Evolutionary conservation across 2,888 invertebrate species (phyloP), one percentile per base, ranked within the genome.

Genomic region (Brachycybe producta): DNA sequence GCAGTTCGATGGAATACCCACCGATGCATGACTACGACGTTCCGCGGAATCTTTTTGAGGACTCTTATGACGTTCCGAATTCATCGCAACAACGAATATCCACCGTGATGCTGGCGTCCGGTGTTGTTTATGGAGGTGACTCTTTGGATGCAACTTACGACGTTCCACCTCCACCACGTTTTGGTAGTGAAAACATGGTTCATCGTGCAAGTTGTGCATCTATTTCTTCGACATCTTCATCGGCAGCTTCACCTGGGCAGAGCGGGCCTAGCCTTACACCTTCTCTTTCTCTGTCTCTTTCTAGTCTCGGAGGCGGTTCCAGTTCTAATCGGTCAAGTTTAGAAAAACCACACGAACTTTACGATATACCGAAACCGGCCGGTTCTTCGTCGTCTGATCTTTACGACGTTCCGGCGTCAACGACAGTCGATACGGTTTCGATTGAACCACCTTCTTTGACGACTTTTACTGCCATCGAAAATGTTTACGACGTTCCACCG

Each of bases 341-440:
- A 32, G 58, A 57, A 19, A 65, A 73, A 11, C 70, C 71, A 62
- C 45, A 60, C 60, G 49, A 75, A 24, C 52, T 80, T 32, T 53
- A 80, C 67, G 80, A 80, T 65, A 73, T 79, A 52, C 80, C 80
- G 36, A 68, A 77, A 51, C 74, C 79, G 13, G 62, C 52, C 60
- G 68, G 42, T 67, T 67, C 54, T 67, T 67, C 49, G 49, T 19
- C 54, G 41, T n/a, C n/a, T n/a, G n/a, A 52, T 54, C 44, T 55
- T 48, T 43, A 57, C 52, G 51, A 58, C 56, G 43, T 57, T 48
- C 53, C 55, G 8, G 57, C 64, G 78, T 53, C 59, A 79, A 79
- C 8, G 76, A 78, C 54, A 65, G 82, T 82, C 62, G 73, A 80
- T 55, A 81, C 82, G 5, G 58, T 60, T 5, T 58, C 59, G 1